A percentile compares a stretch with the other conserved stretches of the same genome.
phyloP scores from a whole-genome alignment of 53 echinoderm and acorn worm genomes.

The Echinarachnius parma region DNA sequence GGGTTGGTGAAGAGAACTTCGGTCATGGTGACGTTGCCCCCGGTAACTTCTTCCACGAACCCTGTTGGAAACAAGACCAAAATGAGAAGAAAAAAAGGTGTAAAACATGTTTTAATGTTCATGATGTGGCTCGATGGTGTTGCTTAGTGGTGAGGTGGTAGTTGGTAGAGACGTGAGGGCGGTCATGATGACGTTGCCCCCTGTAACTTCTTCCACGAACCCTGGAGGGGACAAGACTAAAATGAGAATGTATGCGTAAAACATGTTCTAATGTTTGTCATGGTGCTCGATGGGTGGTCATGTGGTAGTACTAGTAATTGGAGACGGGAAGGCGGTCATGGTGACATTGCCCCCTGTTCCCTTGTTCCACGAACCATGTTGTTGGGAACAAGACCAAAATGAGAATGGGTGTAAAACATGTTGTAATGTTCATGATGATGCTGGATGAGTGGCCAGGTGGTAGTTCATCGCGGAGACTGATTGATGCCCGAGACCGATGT shows the following conservation, averaged over 20 bases:
- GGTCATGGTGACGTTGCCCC: constrained; percentile 25
- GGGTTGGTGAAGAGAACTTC: constrained; percentile 70
- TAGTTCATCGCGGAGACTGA: too few species aligned
- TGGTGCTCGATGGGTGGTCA: background rate
- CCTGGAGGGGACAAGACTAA: background rate
- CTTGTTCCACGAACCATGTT: constrained; percentile 17
- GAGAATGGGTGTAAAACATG: too few species aligned
- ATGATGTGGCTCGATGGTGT: background rate
- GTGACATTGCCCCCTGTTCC: constrained; percentile 5
- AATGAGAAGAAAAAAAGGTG: background rate
- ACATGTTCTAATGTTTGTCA: background rate
- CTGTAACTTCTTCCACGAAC: constrained; percentile 5
- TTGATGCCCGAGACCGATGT: too few species aligned
- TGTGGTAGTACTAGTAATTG: constrained; percentile 42
- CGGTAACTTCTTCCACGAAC: constrained; percentile 6
- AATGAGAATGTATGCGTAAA: background rate
- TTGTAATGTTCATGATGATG: too few species aligned
- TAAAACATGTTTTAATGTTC: background rate
- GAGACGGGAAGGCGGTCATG: constrained; percentile 53
- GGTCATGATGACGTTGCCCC: constrained; percentile 22
- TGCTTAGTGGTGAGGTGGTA: constrained; percentile 8
- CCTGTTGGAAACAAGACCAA: background rate
- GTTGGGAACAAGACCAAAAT: background rate
- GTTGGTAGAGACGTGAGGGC: constrained; percentile 59
- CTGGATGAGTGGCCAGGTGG: too few species aligned